phyloP scores from a whole-genome alignment of 2,888 invertebrate genomes.

The Lepeophtheirus nordmannii region DNA sequence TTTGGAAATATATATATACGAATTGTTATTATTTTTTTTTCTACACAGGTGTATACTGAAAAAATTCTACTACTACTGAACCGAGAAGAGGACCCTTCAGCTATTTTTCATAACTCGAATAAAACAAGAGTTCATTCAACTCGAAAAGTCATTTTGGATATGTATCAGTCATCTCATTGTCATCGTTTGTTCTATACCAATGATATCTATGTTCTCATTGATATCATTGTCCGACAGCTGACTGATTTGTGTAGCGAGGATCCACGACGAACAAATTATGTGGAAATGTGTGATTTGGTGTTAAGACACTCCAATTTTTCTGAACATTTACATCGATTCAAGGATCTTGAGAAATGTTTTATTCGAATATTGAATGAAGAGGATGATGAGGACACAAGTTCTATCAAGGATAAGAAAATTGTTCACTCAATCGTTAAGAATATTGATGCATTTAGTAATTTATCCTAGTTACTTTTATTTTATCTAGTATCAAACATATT shows the following conservation, averaged over 20 bases:
- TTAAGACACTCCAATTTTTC: conserved; percentile 40
- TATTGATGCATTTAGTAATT: background rate
- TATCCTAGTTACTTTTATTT: background rate
- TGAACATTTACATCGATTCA: conserved; percentile 59
- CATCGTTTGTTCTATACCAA: conserved; percentile 73
- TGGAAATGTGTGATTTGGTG: conserved; percentile 16
- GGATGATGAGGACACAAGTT: conserved; percentile 32
- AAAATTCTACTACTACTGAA: conserved; percentile 71
- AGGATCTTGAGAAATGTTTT: conserved; percentile 67
- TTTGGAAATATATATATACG: too few relatives aligned
- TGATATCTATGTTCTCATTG: conserved; percentile 80
- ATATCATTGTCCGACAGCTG: conserved; percentile 76
- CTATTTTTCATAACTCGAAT: background rate
- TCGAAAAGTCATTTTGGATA: conserved; percentile 68
- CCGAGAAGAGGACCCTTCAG: conserved; percentile 48
- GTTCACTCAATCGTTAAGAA: background rate
- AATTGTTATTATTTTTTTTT: background rate
- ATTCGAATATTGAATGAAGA: conserved; percentile 74
- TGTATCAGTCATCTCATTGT: conserved; percentile 49
- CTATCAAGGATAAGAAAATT: conserved; percentile 2
- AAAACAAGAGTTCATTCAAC: conserved; percentile 51
- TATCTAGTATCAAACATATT: too few relatives aligned
- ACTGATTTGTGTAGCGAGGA: conserved; percentile 78
- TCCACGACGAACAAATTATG: conserved; percentile 31
- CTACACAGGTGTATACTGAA: conserved; percentile 50